Percentiles rank a stretch among this genome's conserved stretches.
phyloP scores from a whole-genome alignment of 2,113 vertebrate genomes.

The Pollachius pollachius region DNA sequence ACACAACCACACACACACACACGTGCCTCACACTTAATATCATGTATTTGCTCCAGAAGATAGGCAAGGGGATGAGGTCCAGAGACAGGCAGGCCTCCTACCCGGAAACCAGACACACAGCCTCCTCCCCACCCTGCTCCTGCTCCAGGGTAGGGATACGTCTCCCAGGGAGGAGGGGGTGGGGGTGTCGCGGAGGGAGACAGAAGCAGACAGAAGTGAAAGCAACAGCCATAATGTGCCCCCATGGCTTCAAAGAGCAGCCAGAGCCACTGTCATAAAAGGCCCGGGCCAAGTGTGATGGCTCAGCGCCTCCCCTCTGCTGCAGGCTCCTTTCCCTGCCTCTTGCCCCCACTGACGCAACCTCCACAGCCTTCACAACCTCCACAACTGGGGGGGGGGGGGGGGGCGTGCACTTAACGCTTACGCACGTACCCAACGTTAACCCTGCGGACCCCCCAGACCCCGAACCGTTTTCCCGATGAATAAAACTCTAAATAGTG shows the following conservation, averaged over 20 bases:
- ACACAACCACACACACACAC: too few relatives aligned
- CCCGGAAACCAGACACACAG: slow-evolving; percentile 18
- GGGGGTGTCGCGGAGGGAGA: slow-evolving; percentile 2
- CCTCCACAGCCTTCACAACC: slow-evolving; percentile 29
- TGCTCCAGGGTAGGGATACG: slow-evolving; percentile 25
- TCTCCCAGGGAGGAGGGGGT: slow-evolving; percentile 40
- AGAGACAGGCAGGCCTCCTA: slow-evolving; percentile 55
- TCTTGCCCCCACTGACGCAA: not conserved
- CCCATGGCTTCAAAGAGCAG: slow-evolving; percentile 31
- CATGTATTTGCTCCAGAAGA: too few relatives aligned
- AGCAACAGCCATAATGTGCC: slow-evolving; percentile 32
- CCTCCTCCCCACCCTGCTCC: slow-evolving; percentile 20
- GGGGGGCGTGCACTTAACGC: too few relatives aligned
- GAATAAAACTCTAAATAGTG: too few relatives aligned
- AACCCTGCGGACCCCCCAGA: too few relatives aligned
- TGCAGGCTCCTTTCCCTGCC: too few relatives aligned
- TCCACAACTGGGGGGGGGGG: not conserved
- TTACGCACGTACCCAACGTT: too few relatives aligned
- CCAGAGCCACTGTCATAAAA: slow-evolving; percentile 44
- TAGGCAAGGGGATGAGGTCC: slow-evolving; percentile 53
- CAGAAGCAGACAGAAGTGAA: slow-evolving; percentile 20
- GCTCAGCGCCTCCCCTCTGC: slow-evolving; percentile 16
- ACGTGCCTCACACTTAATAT: too few relatives aligned
- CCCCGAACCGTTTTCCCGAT: not conserved
- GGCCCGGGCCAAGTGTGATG: slow-evolving; percentile 45